Evolutionary conservation across 2,888 invertebrate species (phyloP).

Genomic region (Nomada ferruginata): DNA sequence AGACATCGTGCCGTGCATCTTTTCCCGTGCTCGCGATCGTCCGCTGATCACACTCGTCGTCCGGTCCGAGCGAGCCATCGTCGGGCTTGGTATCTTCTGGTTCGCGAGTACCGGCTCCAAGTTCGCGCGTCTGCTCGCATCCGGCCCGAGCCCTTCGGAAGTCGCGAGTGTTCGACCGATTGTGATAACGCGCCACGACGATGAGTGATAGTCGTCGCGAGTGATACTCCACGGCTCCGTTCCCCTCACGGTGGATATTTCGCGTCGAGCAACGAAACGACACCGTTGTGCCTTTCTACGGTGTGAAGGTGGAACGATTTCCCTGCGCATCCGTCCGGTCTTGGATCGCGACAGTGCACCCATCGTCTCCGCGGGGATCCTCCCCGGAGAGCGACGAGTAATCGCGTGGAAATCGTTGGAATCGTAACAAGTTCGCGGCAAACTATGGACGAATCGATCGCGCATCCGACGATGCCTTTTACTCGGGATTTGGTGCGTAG

Average conservation of each 20-base stretch:
- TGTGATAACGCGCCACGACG: neutral
- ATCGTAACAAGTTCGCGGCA: neutral
- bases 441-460: conserved; percentile 59
- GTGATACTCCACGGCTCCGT: conserved; percentile 26
- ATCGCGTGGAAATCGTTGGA: neutral
- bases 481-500: conserved; percentile 58
- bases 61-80: conserved; percentile 8
- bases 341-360: conserved; percentile 2
- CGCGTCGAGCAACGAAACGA: neutral
- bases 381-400: conserved; percentile 31
- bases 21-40: conserved; percentile 53
- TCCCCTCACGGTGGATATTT: conserved; percentile 23
- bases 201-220: conserved; percentile 7
- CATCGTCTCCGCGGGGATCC: conserved; percentile 28
- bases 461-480: conserved; percentile 54
- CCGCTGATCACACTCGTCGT: conserved; percentile 37
- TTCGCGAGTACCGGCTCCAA: neutral
- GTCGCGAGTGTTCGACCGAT: conserved; percentile 37
- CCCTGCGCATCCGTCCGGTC: neutral
- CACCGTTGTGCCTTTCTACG: conserved; percentile 9
- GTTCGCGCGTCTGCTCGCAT: conserved; percentile 39
- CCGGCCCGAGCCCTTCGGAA: conserved; percentile 27
- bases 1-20: conserved; percentile 40
- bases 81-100: neutral
- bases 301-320: neutral